Base-by-base conservation (phyloP, 2,113 vertebrate species). In the Hyperoodon ampullatus region DNA sequence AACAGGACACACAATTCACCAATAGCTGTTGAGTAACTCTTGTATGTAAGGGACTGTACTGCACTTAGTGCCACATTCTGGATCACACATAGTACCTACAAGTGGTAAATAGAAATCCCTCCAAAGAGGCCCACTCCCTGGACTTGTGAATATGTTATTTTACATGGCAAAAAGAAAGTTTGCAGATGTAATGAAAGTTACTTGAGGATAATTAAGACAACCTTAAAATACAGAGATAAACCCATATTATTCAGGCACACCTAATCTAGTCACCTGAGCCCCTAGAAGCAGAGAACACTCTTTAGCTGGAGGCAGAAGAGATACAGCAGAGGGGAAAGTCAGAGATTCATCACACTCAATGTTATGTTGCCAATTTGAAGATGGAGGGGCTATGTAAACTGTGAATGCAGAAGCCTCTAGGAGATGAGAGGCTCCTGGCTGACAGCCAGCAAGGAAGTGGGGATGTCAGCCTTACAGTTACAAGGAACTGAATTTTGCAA, bases 1-100 rank as follows among this genome's bases (percentile, higher is more conserved):
- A 5, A 86, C 1, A 61, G 53, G 30, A 47, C 58, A 55, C 15
- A 44, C 3, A n/a, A 47, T 28, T 44, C n/a, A 21, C 35, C 53
- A 42, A 0, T 15, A 28, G 66, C 81, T 44, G 15, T 1, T 63
- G 58, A 80, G 33, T 21, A 80, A 60, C 74, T 90, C 74, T 7
- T 19, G 12, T 10, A 70, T 5, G 1, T 7, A 70, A 78, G 26
- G 26, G 19, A 24, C 33, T 13, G 6, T 10, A 30, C 30, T 13
- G 10, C 8, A 4, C 9, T n/a, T 39, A 42, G 23, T 14, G 53
- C 78, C 85, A 58, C 24, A 4, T 3, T n/a, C 47, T 16, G 5
- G 5, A 6, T 47, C 21, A 44, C 9, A 28, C n/a, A 1, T 0
- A 26, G 14, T 3, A 42, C 5, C 21, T 30, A 55, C 5, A 61